Evolutionary conservation across 2,888 invertebrate species (phyloP).

Genomic region (Agrenia bidenticulata): DNA sequence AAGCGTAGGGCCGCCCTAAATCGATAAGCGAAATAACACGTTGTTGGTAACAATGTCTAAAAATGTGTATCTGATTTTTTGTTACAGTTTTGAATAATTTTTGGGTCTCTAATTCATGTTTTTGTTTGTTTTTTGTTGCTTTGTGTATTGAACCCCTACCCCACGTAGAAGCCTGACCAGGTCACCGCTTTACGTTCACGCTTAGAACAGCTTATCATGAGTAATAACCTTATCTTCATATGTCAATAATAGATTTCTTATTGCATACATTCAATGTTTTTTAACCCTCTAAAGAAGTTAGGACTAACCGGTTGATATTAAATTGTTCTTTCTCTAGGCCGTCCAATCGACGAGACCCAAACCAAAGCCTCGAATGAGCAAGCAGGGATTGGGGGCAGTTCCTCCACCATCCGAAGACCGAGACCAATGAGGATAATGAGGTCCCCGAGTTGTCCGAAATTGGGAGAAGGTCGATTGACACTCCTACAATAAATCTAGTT

Average conservation of each 20-base stretch:
- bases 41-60: not conserved
- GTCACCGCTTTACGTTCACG: constrained; percentile 51
- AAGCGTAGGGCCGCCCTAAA: not conserved
- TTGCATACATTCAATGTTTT: constrained; percentile 4
- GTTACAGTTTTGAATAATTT: constrained; percentile 7
- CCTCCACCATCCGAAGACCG: constrained; percentile 12
- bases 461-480: constrained; percentile 41
- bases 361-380: constrained; percentile 45
- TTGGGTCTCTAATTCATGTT: constrained; percentile 3
- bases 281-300: not conserved
- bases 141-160: constrained; percentile 23
- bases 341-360: constrained; percentile 41
- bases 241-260: not conserved
- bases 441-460: constrained; percentile 47
- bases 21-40: not conserved
- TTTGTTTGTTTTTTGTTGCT: constrained; percentile 30
- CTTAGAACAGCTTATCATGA: constrained; percentile 48
- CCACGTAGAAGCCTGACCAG: constrained; percentile 48
- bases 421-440: constrained; percentile 44
- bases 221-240: constrained; percentile 31
- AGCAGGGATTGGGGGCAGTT: constrained; percentile 16
- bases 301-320: too few relatives aligned
- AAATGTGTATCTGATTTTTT: constrained; percentile 6
- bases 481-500: constrained; percentile 48
- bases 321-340: not conserved